phyloP scores from a whole-genome alignment of 2,113 vertebrate species.

The Bubalus kerabau region DNA sequence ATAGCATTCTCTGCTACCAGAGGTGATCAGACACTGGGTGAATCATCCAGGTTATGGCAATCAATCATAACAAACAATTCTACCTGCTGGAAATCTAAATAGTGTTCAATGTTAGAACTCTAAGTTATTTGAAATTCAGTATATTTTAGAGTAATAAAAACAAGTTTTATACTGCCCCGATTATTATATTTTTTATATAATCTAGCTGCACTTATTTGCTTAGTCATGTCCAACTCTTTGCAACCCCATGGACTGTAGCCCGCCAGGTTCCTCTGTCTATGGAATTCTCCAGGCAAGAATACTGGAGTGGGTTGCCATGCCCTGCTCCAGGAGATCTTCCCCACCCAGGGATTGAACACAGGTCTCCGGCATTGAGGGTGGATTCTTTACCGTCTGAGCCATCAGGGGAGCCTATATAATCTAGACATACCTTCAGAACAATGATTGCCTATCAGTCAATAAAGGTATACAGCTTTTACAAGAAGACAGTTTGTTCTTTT shows the following conservation, averaged over 20 bases:
- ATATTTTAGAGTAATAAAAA: neutral
- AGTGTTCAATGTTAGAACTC: neutral
- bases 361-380: neutral
- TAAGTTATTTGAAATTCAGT: conserved; percentile 12
- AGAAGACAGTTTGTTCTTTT: neutral
- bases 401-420: neutral
- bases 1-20: neutral
- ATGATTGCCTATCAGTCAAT: neutral
- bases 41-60: neutral
- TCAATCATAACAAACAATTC: neutral
- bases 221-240: neutral
- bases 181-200: neutral
- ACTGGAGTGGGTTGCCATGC: neutral
- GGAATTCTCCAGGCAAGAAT: neutral
- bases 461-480: neutral
- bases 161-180: conserved; percentile 9
- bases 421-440: conserved; percentile 22
- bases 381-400: neutral
- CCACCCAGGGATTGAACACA: neutral
- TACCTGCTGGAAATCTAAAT: neutral
- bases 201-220: neutral
- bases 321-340: neutral
- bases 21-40: neutral
- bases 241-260: neutral
- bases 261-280: neutral